Percentiles rank a stretch among this genome's conserved stretches.
These are phyloP conservation scores for Autographa pulchrina DNA, from an alignment of 2,888 invertebrate genomes.

Conservation along the genomic window DNA sequence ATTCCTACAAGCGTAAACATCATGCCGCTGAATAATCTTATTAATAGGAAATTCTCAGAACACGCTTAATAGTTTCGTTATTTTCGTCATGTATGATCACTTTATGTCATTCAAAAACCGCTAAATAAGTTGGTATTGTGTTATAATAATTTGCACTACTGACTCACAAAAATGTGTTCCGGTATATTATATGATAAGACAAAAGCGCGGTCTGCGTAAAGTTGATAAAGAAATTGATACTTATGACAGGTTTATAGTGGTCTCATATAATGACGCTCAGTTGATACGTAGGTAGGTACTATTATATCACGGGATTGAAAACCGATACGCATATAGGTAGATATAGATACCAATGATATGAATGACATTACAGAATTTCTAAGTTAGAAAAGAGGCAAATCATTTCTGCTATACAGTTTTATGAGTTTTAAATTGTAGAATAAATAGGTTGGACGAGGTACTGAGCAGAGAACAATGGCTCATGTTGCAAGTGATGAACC, in stretches of 20 bases:
- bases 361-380: constrained; percentile 27
- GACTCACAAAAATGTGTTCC: constrained; percentile 27
- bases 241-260: constrained; percentile 31
- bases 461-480: constrained; percentile 32
- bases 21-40: background rate
- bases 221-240: constrained; percentile 16
- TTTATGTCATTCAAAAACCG: background rate
- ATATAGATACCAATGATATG: constrained; percentile 36
- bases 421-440: constrained; percentile 4
- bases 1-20: background rate
- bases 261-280: background rate
- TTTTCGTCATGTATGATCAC: background rate
- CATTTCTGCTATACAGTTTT: constrained; percentile 5
- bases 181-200: constrained; percentile 32
- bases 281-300: constrained; percentile 4
- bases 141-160: background rate
- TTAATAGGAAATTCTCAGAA: background rate
- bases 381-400: constrained; percentile 18
- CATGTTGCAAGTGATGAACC: constrained; percentile 41
- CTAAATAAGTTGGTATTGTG: background rate
- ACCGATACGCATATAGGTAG: constrained; percentile 21
- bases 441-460: constrained; percentile 22
- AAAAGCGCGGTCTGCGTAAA: constrained; percentile 26
- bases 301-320: constrained; percentile 30
- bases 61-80: background rate